Percentiles rank a stretch among this genome's conserved stretches.
These are phyloP conservation scores for Troilus luridus DNA, from an alignment of 2,888 invertebrate genomes.

Conservation along the genomic window DNA sequence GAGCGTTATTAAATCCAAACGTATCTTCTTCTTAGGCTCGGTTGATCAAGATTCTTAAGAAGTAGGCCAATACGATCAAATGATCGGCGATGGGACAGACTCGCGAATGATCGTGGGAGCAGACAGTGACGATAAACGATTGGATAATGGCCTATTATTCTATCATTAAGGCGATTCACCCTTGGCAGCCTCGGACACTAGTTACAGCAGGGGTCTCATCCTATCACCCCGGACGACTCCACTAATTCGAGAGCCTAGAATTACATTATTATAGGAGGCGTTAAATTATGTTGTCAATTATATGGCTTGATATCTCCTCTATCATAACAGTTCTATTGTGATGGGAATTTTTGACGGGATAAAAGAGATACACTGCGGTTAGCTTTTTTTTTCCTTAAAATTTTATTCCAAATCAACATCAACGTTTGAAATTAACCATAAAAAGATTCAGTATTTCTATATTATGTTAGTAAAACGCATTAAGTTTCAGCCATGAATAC, in stretches of 20 bases:
- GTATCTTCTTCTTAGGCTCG: not conserved
- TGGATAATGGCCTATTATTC: slow-evolving; percentile 38
- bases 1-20: too few species aligned
- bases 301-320: not conserved
- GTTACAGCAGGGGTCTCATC: not conserved
- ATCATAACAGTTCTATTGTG: not conserved
- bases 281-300: not conserved
- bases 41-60: not conserved
- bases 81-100: not conserved
- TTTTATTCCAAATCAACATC: not conserved
- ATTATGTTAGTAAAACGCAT: not conserved
- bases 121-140: slow-evolving; percentile 38
- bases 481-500: too few species aligned
- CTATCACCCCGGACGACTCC: not conserved
- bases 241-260: not conserved
- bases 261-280: not conserved
- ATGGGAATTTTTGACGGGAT: not conserved
- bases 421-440: not conserved
- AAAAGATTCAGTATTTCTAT: not conserved
- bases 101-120: slow-evolving; percentile 29
- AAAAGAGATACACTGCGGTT: not conserved
- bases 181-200: not conserved
- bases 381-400: not conserved
- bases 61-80: not conserved
- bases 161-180: slow-evolving; percentile 22